Conservation (phyloP, 2,888 invertebrate genomes). For the Drosophila helvetica region DNA sequence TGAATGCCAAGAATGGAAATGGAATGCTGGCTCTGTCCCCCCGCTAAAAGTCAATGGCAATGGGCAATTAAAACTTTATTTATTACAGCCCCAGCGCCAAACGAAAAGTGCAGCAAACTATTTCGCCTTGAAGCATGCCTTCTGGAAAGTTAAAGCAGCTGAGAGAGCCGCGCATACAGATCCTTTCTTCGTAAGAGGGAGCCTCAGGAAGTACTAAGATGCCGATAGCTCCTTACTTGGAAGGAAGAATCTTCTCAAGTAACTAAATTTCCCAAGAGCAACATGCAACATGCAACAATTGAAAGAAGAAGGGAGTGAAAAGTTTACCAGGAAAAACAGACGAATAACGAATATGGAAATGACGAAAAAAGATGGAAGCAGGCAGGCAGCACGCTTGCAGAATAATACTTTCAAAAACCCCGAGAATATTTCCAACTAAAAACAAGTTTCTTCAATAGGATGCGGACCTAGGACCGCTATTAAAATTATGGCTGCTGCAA, state of each 20-base stretch:
- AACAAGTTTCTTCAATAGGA: neutral
- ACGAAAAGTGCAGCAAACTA: conserved; percentile 34
- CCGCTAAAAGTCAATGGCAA: conserved; percentile 16
- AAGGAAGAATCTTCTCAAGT: conserved; percentile 7
- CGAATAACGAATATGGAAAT: too few species aligned
- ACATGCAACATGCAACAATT: too few species aligned
- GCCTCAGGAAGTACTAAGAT: conserved; percentile 18
- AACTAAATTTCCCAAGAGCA: neutral
- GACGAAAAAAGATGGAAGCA: too few species aligned
- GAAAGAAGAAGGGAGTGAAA: too few species aligned
- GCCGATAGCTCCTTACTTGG: conserved; percentile 11
- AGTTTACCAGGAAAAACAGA: neutral
- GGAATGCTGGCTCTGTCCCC: conserved; percentile 9
- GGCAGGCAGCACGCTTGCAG: neutral
- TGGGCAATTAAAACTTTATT: conserved; percentile 65
- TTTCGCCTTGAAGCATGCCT: conserved; percentile 21
- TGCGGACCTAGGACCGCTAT: neutral
- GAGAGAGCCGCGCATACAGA: neutral
- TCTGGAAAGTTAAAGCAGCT: conserved; percentile 7
- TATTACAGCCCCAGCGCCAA: conserved; percentile 29
- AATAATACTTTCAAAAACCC: neutral
- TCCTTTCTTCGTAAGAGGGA: conserved; percentile 1
- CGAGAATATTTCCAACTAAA: neutral
- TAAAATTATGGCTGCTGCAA: neutral
- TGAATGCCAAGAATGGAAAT: neutral